Base-by-base conservation (phyloP, 2,888 invertebrate species). In the Calameuta filiformis region DNA sequence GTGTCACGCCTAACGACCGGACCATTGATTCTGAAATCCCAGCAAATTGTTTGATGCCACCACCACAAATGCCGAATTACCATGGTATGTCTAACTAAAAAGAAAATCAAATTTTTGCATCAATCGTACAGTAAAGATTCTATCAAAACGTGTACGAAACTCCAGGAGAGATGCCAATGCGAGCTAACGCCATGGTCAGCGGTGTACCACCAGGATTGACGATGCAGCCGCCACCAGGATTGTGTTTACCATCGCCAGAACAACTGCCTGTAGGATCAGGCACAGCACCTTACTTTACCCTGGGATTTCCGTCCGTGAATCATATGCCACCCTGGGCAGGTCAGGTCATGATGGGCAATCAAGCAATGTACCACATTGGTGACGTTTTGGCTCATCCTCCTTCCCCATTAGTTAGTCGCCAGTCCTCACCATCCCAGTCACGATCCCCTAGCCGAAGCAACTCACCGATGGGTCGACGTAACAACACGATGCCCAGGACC, bases 371-470 rank as follows among this genome's bases (percentile, higher is more conserved):
- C 83, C 91, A 90, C 33, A 85, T 88, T 31, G 86, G 85, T 75
- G 91, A 91, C 37, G 84, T 90, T 80, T 82, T 90, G 84, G 86
- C 88, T 84, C 91, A 90, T 85, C 94, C 95, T 76, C 92, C 94
- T 81, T 96, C 96, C 75, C 96, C 96, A 15, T 93, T 95, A 91
- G 94, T 96, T 89, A 95, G 95, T 87, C 94, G 94, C 84, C 94
- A 94, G 85, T 95, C 96, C 76, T 96, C 97, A 73, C 96, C 97
- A 73, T 95, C 95, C 80, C 96, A 96, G 89, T 96, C 96, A 86
- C 88, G 91, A 79, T 90, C 90, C 75, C 90, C 90, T 81, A 91
- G 91, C 85, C 87, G 91, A 78, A 91, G 90, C 78, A 91, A 89
- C 80, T 90, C 91, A 40, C 91, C 91, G 56, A 87, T 89, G 81